Base-by-base conservation (phyloP, 2,888 invertebrate species). In the Stenolophus ochropezus region DNA sequence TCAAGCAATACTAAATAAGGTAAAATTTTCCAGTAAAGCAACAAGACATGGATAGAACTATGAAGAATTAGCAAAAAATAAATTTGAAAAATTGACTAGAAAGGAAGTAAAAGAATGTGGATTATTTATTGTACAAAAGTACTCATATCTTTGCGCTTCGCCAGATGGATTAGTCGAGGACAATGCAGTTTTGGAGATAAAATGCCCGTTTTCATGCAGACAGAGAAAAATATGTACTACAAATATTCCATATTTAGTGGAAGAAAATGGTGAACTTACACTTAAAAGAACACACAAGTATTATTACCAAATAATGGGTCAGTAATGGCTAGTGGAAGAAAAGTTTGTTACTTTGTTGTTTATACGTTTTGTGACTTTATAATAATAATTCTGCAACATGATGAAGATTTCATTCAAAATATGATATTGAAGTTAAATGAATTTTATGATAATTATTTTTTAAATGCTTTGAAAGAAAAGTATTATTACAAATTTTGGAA, bases 1-100 rank as follows among this genome's bases (percentile, higher is more conserved):
- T n/a, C 4, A 49, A 23, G 25, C 18, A 78, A 74, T 53, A 21
- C 23, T 81, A 27, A 74, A 75, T 74, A 76, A 81, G 51, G 25
- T 21, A 74, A 20, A 49, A 14, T 74, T 33, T 14, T 78, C 5
- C 4, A 53, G 6, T 14, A 25, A 20, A 51, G 21, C 74, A 51
- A 25, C 81, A 14, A 81, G 77, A 74, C 18, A 73, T 16, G 79
- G 75, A 21, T 5, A 81, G 20, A 42, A n/a, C 27, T 56, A 20
- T 4, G 23, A 56, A 56, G 21, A 56, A n/a, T n/a, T 0, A 56
- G 56, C 56, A 2, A 56, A 18, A 20, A 1, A 56, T 2, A 8
- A 56, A 56, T 56, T 2, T 56, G 56, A 56, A 56, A 8, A 16
- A 8, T 0, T 20, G 6, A 18, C 56, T n/a, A n/a, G n/a, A n/a